Evolutionary conservation across 2,888 invertebrate species (phyloP).

Genomic region (Leptodirus hochenwartii): DNA sequence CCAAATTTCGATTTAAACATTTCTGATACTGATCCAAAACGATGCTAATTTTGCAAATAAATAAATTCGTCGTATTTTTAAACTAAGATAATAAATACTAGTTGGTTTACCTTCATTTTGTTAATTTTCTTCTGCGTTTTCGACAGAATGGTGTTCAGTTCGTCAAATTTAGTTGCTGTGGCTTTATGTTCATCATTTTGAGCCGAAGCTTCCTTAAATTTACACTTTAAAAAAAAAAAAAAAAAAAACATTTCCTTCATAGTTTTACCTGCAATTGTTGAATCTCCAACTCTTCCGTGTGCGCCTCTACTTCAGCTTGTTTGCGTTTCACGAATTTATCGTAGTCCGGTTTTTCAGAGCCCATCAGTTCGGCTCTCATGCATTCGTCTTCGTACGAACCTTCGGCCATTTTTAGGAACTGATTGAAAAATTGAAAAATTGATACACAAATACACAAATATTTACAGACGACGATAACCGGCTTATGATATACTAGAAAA

Average conservation of each 20-base stretch:
- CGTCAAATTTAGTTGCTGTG: slow-evolving; percentile 54
- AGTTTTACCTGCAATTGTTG: slow-evolving; percentile 32
- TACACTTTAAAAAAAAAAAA: too few species aligned
- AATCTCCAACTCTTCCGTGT: slow-evolving; percentile 35
- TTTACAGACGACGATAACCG: too few species aligned
- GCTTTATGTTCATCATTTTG: slow-evolving; percentile 44
- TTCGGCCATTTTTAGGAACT: slow-evolving; percentile 39
- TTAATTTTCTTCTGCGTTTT: slow-evolving; percentile 71
- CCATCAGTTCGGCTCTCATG: slow-evolving; percentile 59
- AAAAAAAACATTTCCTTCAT: slow-evolving; percentile 28
- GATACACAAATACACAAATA: too few species aligned
- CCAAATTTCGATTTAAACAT: too few species aligned
- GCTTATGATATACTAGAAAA: too few species aligned
- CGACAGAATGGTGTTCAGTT: slow-evolving; percentile 55
- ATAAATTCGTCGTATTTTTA: too few species aligned
- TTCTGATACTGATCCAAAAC: too few species aligned
- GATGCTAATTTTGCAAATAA: too few species aligned
- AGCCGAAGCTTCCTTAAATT: slow-evolving; percentile 39
- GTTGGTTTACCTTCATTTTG: slow-evolving; percentile 64
- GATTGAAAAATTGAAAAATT: too few species aligned
- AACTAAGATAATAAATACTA: too few species aligned
- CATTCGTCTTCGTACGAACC: slow-evolving; percentile 60
- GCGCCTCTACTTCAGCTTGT: slow-evolving; percentile 26
- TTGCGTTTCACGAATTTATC: slow-evolving; percentile 40
- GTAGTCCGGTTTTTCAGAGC: slow-evolving; percentile 46